Percentiles rank a stretch among this genome's conserved stretches.
Conservation (phyloP, 2,113 vertebrate genomes). For the Hirundichthys speculiger region DNA sequence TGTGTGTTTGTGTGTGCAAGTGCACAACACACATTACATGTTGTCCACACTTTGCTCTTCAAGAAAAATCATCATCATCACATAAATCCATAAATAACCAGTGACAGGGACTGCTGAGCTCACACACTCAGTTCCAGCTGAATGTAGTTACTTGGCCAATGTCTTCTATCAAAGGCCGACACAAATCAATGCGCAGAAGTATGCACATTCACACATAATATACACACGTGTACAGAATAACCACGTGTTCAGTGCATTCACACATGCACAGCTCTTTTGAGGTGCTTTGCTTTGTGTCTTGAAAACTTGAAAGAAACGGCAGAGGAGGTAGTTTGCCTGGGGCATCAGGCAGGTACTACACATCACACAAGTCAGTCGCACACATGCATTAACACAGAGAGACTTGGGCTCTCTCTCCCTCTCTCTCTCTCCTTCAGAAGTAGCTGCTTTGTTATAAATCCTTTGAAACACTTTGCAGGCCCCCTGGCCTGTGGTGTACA, state of each 20-base stretch:
- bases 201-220: conserved; percentile 16
- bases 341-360: conserved; percentile 55
- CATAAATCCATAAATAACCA: conserved; percentile 67
- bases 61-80: conserved; percentile 64
- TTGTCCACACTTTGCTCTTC: conserved; percentile 59
- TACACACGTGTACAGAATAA: not conserved
- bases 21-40: conserved; percentile 55
- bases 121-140: conserved; percentile 66
- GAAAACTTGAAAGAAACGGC: conserved; percentile 52
- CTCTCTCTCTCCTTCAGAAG: conserved; percentile 27
- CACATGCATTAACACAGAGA: conserved; percentile 35
- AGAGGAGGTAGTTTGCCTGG: conserved; percentile 39
- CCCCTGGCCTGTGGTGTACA: conserved; percentile 55
- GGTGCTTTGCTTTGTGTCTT: conserved; percentile 43
- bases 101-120: conserved; percentile 67
- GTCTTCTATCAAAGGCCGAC: conserved; percentile 59
- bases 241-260: conserved; percentile 9
- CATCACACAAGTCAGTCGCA: conserved; percentile 31
- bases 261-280: conserved; percentile 26
- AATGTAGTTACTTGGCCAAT: conserved; percentile 66
- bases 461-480: conserved; percentile 59
- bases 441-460: conserved; percentile 58
- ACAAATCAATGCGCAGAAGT: conserved; percentile 42
- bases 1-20: conserved; percentile 17
- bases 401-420: conserved; percentile 8